Conservation (phyloP, 2,113 vertebrate genomes). For the Symphodus melops region DNA sequence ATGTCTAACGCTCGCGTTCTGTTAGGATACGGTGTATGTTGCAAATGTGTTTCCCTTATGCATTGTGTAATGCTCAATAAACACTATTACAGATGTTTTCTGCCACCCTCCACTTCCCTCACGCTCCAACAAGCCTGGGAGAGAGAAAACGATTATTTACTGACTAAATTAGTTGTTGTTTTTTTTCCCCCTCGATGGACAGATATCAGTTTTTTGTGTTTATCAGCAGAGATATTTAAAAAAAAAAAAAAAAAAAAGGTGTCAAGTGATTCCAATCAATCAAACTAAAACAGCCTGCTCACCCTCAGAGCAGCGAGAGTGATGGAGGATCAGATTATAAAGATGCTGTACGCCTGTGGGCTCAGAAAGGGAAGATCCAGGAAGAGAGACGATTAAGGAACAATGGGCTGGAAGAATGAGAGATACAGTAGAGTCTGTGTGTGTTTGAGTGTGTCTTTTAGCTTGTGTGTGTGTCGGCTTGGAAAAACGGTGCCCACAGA, state of each 20-base stretch:
- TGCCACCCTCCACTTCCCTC: not conserved
- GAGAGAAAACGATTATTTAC: conserved; percentile 12
- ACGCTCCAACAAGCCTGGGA: conserved; percentile 6
- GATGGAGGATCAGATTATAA: conserved; percentile 53
- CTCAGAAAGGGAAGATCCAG: conserved; percentile 34
- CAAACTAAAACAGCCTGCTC: conserved; percentile 20
- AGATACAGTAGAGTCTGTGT: conserved; percentile 10
- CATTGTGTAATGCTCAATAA: no score
- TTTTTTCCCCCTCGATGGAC: not conserved
- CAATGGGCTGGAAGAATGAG: conserved; percentile 40
- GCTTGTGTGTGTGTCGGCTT: conserved; percentile 15
- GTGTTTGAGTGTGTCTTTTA: conserved; percentile 9
- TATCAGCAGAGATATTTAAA: conserved; percentile 48
- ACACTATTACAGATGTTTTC: not conserved
- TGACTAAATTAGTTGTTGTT: conserved; percentile 9
- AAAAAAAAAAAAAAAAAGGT: conserved; percentile 42
- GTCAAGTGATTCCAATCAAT: conserved; percentile 48
- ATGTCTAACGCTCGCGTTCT: no score
- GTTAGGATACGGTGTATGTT: no score
- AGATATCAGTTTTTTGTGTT: conserved; percentile 18
- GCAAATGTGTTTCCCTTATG: no score
- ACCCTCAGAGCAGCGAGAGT: conserved; percentile 27
- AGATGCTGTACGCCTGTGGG: conserved; percentile 36
- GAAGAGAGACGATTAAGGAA: conserved; percentile 54
- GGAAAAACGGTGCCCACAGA: conserved; percentile 12